phyloP scores from a whole-genome alignment of 2,113 vertebrate species.

The Syngnathus typhle region DNA sequence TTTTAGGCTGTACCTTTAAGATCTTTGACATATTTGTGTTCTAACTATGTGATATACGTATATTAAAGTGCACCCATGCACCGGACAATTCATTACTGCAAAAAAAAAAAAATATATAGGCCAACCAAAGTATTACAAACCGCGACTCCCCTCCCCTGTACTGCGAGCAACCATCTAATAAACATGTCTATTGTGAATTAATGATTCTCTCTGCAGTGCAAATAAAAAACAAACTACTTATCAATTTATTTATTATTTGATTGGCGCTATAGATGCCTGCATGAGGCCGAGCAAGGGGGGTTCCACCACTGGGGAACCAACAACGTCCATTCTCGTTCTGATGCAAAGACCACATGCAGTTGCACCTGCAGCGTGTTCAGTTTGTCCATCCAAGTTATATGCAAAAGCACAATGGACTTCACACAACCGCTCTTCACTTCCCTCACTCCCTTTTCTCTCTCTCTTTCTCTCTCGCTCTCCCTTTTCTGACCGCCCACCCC shows the following conservation, averaged over 20 bases:
- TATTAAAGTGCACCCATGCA: too few species aligned
- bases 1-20: not conserved
- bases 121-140: not conserved
- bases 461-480: constrained; percentile 20
- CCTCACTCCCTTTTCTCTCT: constrained; percentile 9
- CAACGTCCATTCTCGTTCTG: constrained; percentile 23
- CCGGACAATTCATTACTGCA: too few species aligned
- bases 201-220: too few species aligned
- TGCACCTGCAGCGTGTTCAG: not conserved
- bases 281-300: too few species aligned
- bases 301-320: constrained; percentile 14
- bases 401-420: constrained; percentile 21
- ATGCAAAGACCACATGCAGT: constrained; percentile 2
- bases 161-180: not conserved
- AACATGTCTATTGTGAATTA: not conserved
- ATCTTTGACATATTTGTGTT: not conserved
- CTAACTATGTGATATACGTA: too few species aligned
- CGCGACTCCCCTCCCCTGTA: too few species aligned
- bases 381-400: constrained; percentile 31
- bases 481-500: not conserved
- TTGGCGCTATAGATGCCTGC: too few species aligned
- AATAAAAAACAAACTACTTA: too few species aligned
- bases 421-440: constrained; percentile 12
- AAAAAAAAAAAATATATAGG: too few species aligned
- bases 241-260: too few species aligned